Evolutionary conservation across 2,888 invertebrate genomes (phyloP), one percentile per base, ranked within the genome.

Genomic region (Acronicta leporina): DNA sequence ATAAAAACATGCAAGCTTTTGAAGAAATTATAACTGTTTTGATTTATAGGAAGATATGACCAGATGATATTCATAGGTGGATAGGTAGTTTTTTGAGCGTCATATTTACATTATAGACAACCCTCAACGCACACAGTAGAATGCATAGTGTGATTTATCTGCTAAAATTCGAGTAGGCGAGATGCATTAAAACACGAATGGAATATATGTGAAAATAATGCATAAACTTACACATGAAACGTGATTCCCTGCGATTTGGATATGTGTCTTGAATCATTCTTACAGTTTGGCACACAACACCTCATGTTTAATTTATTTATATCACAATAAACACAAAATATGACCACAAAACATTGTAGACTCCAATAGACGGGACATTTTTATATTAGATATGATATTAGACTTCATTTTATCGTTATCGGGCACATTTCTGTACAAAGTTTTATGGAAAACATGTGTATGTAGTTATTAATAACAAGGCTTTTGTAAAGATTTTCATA

Each of bases 211-310:
- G 40, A 41, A 20, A 47, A 33, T 45, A 10, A 6, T 4, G 9
- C 5, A 3, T 33, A 30, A 20, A 90, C 91, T 91, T 85, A 93
- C 93, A 85, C 77, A 66, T 93, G 92, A 77, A 91, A 92, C 0
- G 92, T 90, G 46, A 92, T 89, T 55, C 92, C 92, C 46, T 90
- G 87, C 0, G 87, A 87, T 65, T 90, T 91, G 1, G 89, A 86
- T 15, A 82, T 81, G 57, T 81, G 77, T 72, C 85, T 85, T 0
- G 92, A 88, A 62, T 91, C 91, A 85, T 92, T 92, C 63, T 86
- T 90, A 73, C 93, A 93, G 6, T 77, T 82, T 5, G 86, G 80
- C 13, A 90, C 92, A 64, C 88, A 89, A 59, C 93, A 93, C 68
- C 87, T 81, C 93, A 93, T 93, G 79, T 75, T 89, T 27, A 6